Percentiles rank a stretch among this genome's conserved stretches.
Conservation (phyloP, 2,888 invertebrate genomes). For the Papilio gigon region DNA sequence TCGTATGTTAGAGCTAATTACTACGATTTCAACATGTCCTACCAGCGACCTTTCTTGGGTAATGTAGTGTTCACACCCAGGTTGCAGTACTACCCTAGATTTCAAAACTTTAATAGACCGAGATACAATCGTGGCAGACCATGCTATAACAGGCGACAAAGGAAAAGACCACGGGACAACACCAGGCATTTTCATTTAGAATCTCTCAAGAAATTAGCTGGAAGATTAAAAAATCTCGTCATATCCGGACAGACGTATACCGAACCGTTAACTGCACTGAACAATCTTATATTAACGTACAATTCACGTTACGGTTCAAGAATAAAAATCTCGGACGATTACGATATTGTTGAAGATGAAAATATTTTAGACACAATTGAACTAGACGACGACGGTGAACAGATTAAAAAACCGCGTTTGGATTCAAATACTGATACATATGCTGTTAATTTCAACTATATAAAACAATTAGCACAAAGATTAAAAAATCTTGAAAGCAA, state of each 20-base stretch:
- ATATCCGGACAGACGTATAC: constrained; percentile 48
- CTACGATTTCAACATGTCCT: constrained; percentile 56
- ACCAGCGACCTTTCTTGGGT: constrained; percentile 55
- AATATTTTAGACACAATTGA: constrained; percentile 66
- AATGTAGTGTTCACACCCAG: constrained; percentile 51
- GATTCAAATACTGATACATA: constrained; percentile 48
- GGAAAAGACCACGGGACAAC: constrained; percentile 51
- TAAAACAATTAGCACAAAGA: constrained; percentile 59
- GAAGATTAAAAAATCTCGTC: constrained; percentile 53
- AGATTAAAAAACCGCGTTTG: constrained; percentile 52
- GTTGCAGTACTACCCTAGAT: constrained; percentile 50
- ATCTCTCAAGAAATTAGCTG: constrained; percentile 56
- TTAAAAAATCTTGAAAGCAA: constrained; percentile 59
- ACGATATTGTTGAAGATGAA: constrained; percentile 58
- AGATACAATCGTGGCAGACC: constrained; percentile 19
- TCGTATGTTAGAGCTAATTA: constrained; percentile 53
- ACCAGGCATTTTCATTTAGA: constrained; percentile 54
- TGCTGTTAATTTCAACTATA: constrained; percentile 57
- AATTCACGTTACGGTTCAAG: constrained; percentile 62
- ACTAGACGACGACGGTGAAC: constrained; percentile 63
- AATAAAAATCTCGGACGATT: constrained; percentile 55
- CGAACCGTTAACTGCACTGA: constrained; percentile 53
- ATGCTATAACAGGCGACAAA: constrained; percentile 37
- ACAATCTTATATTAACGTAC: constrained; percentile 60
- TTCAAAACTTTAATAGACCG: constrained; percentile 43